Evolutionary conservation across 2,797 vertebrate genomes (phyloP), one percentile per base, ranked within the genome.

Genomic region (Lagodon rhomboides): DNA sequence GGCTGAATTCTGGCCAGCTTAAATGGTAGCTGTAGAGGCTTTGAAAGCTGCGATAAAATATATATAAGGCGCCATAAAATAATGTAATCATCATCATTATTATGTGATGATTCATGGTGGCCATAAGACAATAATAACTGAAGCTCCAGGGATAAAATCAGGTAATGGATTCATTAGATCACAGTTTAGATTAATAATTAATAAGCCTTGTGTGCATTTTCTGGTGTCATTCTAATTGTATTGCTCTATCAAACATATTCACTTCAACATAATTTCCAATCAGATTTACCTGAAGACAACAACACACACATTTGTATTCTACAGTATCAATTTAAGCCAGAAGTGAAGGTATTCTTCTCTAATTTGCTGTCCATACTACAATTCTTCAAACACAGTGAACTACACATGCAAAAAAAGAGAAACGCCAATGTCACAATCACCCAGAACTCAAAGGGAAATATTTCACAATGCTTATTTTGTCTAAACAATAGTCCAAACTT

Each of bases 181-280:
- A 2, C 27, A 55, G 9, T 64, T 23, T 49, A 23, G 70, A 67
- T 64, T 2, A 56, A 79, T 68, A n/a, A 77, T 58, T 61, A 49
- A 70, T 25, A 41, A 68, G 10, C 3, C 3, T 82, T 8, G 1
- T n/a, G 9, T 17, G 4, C 34, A 17, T 22, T 20, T 16, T 12
- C 9, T 15, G 12, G 3, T 25, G 3, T 30, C 27, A 15, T 18
- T 34, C 22, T 10, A 13, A n/a, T 53, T 22, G 3, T 25, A 41
- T 18, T 58, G 41, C 22, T 15, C 55, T 54, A 49, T 67, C 23
- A 56, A 22, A 51, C 11, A 60, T 23, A 60, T 12, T 23, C n/a
- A 22, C 47, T 60, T 12, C 6, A 41, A 38, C 25, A 49, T 13
- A 2, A n/a, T n/a, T 49, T 38, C 12, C 12, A 44, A 30, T 22